These are phyloP conservation scores for Sarcophaga carnaria DNA, from an alignment of 2,888 invertebrate genomes.

Conservation along the genomic window DNA sequence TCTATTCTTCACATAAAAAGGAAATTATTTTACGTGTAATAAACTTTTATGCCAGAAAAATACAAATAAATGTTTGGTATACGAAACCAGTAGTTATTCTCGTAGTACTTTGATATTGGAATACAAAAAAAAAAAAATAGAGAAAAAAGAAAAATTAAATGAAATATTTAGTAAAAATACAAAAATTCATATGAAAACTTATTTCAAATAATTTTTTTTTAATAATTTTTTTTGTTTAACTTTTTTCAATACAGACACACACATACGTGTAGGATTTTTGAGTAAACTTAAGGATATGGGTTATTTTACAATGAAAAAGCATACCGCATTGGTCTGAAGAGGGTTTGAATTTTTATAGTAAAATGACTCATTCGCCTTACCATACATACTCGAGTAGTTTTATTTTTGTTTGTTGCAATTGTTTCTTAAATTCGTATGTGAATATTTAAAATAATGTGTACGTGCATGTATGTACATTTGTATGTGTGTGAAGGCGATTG, in stretches of 20 bases:
- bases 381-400: too few species aligned
- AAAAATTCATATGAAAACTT: constrained; percentile 57
- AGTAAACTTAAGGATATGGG: not conserved
- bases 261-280: not conserved
- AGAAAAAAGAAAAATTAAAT: constrained; percentile 42
- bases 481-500: not conserved
- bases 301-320: too few species aligned
- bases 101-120: constrained; percentile 12
- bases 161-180: constrained; percentile 54
- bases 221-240: too few species aligned
- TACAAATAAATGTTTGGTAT: constrained; percentile 44
- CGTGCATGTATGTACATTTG: not conserved
- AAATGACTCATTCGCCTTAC: too few species aligned
- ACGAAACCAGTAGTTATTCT: not conserved
- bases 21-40: constrained; percentile 70
- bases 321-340: too few species aligned
- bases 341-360: too few species aligned
- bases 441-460: constrained; percentile 28
- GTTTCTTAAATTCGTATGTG: constrained; percentile 52
- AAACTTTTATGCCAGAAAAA: constrained; percentile 68
- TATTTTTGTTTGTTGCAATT: constrained; percentile 55
- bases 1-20: constrained; percentile 52
- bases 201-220: constrained; percentile 24
- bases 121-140: constrained; percentile 22
- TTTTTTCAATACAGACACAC: not conserved